Percentiles rank a stretch among this genome's conserved stretches.
Conservation (phyloP, 2,797 vertebrate genomes). For the Sarcophilus harrisii region DNA sequence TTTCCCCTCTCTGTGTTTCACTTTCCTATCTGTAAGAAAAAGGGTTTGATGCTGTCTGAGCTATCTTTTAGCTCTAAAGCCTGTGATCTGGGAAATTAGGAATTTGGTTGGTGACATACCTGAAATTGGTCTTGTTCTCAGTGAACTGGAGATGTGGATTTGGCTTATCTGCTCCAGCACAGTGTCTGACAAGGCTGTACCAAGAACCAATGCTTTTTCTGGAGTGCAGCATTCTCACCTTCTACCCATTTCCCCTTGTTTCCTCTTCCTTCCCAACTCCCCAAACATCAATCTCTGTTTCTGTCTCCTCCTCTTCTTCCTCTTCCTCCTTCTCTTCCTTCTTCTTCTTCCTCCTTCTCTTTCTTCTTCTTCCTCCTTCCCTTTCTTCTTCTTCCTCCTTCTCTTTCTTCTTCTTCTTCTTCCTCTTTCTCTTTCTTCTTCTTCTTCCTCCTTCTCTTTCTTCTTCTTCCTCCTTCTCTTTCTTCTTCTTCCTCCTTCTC, state of each 20-base stretch:
- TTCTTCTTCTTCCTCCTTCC: no score
- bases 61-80: not conserved
- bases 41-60: not conserved
- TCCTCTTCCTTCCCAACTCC: not conserved
- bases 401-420: no score
- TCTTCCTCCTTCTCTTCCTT: no score
- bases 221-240: not conserved
- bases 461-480: no score
- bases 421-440: no score
- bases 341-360: no score
- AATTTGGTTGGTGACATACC: not conserved
- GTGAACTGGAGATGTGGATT: not conserved
- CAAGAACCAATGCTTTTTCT: not conserved
- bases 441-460: no score
- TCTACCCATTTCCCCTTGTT: not conserved
- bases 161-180: not conserved
- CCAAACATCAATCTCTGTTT: no score
- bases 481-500: no score
- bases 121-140: not conserved
- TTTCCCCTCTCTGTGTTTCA: not conserved
- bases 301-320: no score
- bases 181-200: not conserved
- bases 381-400: no score
- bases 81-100: not conserved
- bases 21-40: not conserved